phyloP scores from a whole-genome alignment of 30 jellyfish, hydroid and myxozoan species.

The Aurelia aurita region DNA sequence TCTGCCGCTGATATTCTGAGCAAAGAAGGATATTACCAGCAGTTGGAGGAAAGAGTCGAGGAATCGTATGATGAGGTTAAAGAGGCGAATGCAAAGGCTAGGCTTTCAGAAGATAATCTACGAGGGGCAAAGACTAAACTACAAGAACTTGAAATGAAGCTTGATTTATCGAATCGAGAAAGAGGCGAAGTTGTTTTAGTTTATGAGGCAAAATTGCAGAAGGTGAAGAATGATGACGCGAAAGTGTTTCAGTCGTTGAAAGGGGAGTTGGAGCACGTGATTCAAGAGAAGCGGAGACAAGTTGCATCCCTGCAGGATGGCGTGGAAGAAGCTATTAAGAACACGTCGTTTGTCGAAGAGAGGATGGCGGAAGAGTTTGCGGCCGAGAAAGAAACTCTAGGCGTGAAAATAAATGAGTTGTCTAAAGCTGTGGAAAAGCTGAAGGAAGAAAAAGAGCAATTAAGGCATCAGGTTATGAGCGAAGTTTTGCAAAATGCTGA shows the following conservation, averaged over 20 bases:
- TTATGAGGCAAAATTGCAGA: slow-evolving; percentile 76
- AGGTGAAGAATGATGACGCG: slow-evolving; percentile 51
- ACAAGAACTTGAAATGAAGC: slow-evolving; percentile 55
- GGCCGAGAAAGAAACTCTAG: neutral
- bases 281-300: slow-evolving; percentile 48
- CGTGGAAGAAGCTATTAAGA: slow-evolving; percentile 15
- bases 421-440: slow-evolving; percentile 14
- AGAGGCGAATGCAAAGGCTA: slow-evolving; percentile 41
- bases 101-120: slow-evolving; percentile 8
- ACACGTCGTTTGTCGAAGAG: slow-evolving; percentile 10
- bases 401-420: slow-evolving; percentile 1
- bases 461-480: slow-evolving; percentile 31
- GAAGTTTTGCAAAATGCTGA: slow-evolving; percentile 43
- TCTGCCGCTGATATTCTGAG: slow-evolving; percentile 82
- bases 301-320: slow-evolving; percentile 23
- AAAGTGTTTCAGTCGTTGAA: slow-evolving; percentile 70
- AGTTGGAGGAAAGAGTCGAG: slow-evolving; percentile 72
- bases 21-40: slow-evolving; percentile 72
- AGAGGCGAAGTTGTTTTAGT: slow-evolving; percentile 62
- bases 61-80: slow-evolving; percentile 52
- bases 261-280: slow-evolving; percentile 49
- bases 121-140: slow-evolving; percentile 18
- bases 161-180: slow-evolving; percentile 55
- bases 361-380: slow-evolving; percentile 8
- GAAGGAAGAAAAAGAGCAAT: slow-evolving; percentile 61